Evolutionary conservation across 1,140 invertebrate genomes (phyloP).

Genomic region (Metaphire vulgaris): DNA sequence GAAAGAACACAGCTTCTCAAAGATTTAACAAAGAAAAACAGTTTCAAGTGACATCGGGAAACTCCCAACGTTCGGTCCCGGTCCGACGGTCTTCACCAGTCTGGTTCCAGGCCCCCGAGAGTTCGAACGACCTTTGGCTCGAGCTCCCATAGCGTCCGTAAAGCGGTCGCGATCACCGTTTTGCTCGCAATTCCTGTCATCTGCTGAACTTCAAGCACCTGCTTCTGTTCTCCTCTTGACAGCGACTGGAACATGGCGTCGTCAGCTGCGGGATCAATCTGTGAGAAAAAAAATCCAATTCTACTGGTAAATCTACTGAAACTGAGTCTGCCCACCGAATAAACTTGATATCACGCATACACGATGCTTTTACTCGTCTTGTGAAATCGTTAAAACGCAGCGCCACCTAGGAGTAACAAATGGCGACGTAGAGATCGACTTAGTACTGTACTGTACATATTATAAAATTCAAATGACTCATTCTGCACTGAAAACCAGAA

Average conservation of each 20-base stretch:
- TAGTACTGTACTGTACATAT: too few relatives aligned
- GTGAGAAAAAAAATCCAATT: neutral
- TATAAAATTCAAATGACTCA: too few relatives aligned
- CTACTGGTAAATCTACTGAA: neutral
- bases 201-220: neutral
- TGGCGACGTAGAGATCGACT: too few relatives aligned
- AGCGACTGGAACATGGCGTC: neutral
- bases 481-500: too few relatives aligned
- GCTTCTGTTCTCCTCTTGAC: neutral
- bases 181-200: neutral
- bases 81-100: too few relatives aligned
- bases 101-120: neutral
- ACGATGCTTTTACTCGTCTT: too few relatives aligned
- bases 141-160: neutral
- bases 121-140: neutral
- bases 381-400: too few relatives aligned
- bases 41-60: too few relatives aligned
- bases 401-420: too few relatives aligned
- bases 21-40: too few relatives aligned
- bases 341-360: slow-evolving; percentile 88
- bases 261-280: neutral
- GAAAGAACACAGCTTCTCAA: too few relatives aligned
- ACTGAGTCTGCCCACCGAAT: slow-evolving; percentile 58
- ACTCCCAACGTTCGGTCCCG: too few relatives aligned
- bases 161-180: neutral